phyloP scores from a whole-genome alignment of 2,888 invertebrate species.

The Timema podura region DNA sequence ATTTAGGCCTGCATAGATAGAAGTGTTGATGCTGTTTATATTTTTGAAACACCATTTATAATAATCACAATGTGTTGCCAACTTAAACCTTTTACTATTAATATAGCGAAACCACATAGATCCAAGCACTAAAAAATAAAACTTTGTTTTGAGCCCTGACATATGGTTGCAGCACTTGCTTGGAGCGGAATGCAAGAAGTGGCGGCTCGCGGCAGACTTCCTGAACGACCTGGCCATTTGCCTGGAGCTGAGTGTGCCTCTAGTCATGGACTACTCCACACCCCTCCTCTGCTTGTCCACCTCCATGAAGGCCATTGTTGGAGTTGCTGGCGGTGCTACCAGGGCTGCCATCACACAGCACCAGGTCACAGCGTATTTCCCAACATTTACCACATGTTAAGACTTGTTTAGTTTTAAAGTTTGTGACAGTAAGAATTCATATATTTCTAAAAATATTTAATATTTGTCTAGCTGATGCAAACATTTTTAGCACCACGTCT shows the following conservation, averaged over 20 bases:
- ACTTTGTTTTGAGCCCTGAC: neutral
- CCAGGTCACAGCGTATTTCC: conserved; percentile 50
- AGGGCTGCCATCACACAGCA: conserved; percentile 90
- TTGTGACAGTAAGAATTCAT: neutral
- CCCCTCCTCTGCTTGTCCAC: conserved; percentile 69
- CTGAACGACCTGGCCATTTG: conserved; percentile 88
- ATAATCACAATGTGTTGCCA: no score
- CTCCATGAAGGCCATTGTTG: conserved; percentile 79
- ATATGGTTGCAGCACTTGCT: no score
- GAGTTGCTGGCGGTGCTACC: conserved; percentile 83
- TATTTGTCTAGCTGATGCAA: no score
- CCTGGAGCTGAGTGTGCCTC: conserved; percentile 78
- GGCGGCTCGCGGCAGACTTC: conserved; percentile 91
- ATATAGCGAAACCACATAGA: no score
- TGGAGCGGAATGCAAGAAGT: conserved; percentile 91
- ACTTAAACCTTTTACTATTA: no score
- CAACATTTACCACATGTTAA: neutral
- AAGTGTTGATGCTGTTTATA: no score
- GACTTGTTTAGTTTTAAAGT: no score
- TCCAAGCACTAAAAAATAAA: no score
- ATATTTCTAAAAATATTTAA: no score
- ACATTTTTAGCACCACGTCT: no score
- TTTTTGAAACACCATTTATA: no score
- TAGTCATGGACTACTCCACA: conserved; percentile 49
- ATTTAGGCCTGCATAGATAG: no score